Base-by-base conservation (phyloP, 2,797 vertebrate species). In the Scomberomorus guttatus region DNA sequence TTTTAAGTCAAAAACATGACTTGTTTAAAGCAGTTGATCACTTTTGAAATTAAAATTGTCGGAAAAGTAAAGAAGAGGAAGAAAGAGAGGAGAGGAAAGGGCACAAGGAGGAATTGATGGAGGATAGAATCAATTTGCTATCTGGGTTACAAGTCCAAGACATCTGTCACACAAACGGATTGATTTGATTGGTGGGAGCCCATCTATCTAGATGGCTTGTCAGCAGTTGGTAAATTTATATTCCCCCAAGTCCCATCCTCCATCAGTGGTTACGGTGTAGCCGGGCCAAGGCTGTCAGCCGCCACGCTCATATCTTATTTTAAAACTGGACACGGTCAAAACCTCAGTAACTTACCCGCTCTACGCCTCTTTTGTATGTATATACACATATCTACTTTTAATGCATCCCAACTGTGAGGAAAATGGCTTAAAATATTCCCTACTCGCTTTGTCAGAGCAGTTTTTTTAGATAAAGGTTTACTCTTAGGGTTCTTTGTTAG, bases 101-200 rank as follows among this genome's bases (percentile, higher is more conserved):
- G 67, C 10, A 37, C 51, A 61, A 52, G 55, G 44, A 59, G 48
- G 70, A 66, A 56, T 20, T 54, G 75, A 76, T 22, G 65, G 46
- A 70, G 62, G 46, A 27, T 73, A 70, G 81, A 87, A 81, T 83
- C 73, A 87, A 76, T 92, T 87, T 92, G 65, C 85, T 88, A 80
- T 90, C 87, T 87, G 83, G 87, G 85, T 86, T 86, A 83, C 90
- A 88, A 82, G 87, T 90, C 81, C 67, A 77, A 90, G 89, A 93
- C 92, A 92, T 94, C 92, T 95, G 94, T 94, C 95, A 93, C 87
- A 93, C 92, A 87, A 90, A 89, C 81, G 66, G 91, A 91, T 90
- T 69, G 80, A 80, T 94, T 86, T 94, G 93, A 95, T 94, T 94
- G 92, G 92, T 93, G 76, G 69, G 77, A 85, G 82, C 79, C 82